Evolutionary conservation across 2,797 vertebrate species (phyloP).

Genomic region (Sebastolobus altivelis): DNA sequence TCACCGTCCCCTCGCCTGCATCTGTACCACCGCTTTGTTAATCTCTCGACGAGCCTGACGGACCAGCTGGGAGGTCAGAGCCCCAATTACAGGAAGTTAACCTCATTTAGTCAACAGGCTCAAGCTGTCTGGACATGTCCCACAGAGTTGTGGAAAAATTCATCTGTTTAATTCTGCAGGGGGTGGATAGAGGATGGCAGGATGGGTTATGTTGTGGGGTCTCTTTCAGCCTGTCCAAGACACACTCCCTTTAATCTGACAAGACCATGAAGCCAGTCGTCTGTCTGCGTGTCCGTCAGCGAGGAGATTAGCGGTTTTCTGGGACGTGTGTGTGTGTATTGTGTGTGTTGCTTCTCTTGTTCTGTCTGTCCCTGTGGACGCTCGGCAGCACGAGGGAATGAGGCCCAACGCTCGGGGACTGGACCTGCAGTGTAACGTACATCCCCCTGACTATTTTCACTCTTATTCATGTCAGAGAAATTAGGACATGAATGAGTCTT

Average conservation of each 20-base stretch:
- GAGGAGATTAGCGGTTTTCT: conserved; percentile 60
- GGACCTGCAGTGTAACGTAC: conserved; percentile 38
- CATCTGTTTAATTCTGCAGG: conserved; percentile 7
- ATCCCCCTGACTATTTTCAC: conserved; percentile 48
- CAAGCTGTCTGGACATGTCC: conserved; percentile 52
- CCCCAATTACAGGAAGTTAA: conserved; percentile 58
- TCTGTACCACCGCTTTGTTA: conserved; percentile 23
- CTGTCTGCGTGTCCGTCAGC: conserved; percentile 43
- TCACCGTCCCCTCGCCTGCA: conserved; percentile 11
- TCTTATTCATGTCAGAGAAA: conserved; percentile 45
- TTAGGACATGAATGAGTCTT: conserved; percentile 37
- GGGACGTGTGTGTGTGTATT: conserved; percentile 31
- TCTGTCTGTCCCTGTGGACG: conserved; percentile 41
- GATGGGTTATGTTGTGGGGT: not conserved
- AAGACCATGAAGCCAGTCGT: conserved; percentile 29
- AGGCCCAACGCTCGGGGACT: conserved; percentile 47
- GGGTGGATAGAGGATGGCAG: conserved; percentile 3
- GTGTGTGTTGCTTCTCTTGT: conserved; percentile 44
- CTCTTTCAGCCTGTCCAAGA: conserved; percentile 14
- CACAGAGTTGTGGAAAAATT: conserved; percentile 25
- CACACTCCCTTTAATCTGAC: conserved; percentile 55
- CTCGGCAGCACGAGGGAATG: conserved; percentile 29
- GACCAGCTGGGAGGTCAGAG: conserved; percentile 58
- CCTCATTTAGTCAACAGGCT: conserved; percentile 52
- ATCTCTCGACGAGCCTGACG: conserved; percentile 9